Percentiles rank a stretch among this genome's conserved stretches.
phyloP scores from a whole-genome alignment of 2,797 vertebrate genomes.

The Hyperoplus lanceolatus region DNA sequence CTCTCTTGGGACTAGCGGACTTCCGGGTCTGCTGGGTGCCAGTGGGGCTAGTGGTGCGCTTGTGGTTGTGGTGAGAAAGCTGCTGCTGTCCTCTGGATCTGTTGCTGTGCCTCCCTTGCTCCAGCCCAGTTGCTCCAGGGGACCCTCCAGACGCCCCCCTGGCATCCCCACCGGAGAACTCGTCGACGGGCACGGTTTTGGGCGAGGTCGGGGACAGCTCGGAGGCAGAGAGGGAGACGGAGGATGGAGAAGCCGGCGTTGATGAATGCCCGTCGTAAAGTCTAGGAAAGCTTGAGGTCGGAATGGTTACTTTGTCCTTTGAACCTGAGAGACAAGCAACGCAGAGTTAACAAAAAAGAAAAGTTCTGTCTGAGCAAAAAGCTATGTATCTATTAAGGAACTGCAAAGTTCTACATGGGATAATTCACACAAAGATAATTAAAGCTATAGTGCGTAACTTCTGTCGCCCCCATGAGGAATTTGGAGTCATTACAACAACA shows the following conservation, averaged over 20 bases:
- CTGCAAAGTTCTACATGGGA: background rate
- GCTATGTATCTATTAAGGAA: background rate
- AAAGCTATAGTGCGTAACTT: background rate
- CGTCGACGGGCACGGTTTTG: constrained; percentile 77
- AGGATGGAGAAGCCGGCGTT: constrained; percentile 85
- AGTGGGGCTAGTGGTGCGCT: constrained; percentile 76
- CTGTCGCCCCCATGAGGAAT: too few species aligned
- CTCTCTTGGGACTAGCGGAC: constrained; percentile 82
- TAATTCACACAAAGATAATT: constrained; percentile 39
- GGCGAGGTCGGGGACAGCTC: constrained; percentile 84
- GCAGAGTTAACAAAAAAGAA: constrained; percentile 43
- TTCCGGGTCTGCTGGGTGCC: constrained; percentile 63
- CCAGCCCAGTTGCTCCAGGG: constrained; percentile 62
- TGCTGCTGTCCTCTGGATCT: constrained; percentile 71
- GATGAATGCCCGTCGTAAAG: constrained; percentile 87
- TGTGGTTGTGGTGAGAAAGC: constrained; percentile 70
- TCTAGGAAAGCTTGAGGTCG: constrained; percentile 88
- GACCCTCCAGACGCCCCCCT: constrained; percentile 45
- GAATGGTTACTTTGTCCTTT: constrained; percentile 88
- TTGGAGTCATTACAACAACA: too few species aligned
- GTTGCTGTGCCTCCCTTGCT: constrained; percentile 67
- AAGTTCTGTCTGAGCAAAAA: background rate
- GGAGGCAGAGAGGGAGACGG: constrained; percentile 83
- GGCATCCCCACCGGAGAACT: constrained; percentile 72
- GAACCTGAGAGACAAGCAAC: constrained; percentile 84